These are phyloP conservation scores for Leptopilina clavipes DNA, from an alignment of 1,140 invertebrate species.

Conservation along the genomic window DNA sequence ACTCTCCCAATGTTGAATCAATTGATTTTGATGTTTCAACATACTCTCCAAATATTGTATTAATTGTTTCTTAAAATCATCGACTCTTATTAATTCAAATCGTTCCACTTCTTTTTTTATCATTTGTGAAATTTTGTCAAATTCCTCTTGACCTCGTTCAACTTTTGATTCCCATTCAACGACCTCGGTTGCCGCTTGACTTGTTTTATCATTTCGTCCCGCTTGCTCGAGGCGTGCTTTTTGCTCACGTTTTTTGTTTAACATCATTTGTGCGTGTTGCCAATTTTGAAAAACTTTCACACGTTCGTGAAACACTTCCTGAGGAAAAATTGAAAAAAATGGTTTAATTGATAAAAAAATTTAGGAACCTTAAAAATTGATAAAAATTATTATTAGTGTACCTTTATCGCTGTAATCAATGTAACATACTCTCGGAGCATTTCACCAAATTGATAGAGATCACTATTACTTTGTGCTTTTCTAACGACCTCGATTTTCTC, in stretches of 20 bases:
- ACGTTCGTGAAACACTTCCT: constrained; percentile 98
- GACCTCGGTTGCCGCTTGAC: constrained; percentile 91
- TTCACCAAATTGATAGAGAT: constrained; percentile 95
- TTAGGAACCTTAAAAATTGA: constrained; percentile 30
- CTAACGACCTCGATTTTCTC: constrained; percentile 88
- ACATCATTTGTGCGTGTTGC: constrained; percentile 96
- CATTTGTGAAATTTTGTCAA: constrained; percentile 95
- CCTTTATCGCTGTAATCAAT: constrained; percentile 93
- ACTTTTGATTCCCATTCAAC: constrained; percentile 97
- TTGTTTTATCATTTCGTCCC: constrained; percentile 91
- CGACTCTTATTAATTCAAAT: constrained; percentile 91
- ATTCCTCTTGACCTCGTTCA: constrained; percentile 96
- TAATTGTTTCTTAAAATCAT: constrained; percentile 93
- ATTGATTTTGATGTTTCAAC: constrained; percentile 95
- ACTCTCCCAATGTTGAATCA: constrained; percentile 96
- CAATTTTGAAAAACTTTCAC: constrained; percentile 98
- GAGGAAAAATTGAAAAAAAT: constrained; percentile 42
- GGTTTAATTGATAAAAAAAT: no score
- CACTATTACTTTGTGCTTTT: constrained; percentile 94
- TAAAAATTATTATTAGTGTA: no score
- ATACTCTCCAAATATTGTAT: constrained; percentile 95
- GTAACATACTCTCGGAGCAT: constrained; percentile 96
- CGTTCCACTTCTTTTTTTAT: constrained; percentile 97
- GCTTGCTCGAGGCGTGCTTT: constrained; percentile 94
- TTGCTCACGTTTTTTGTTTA: constrained; percentile 95